Base-by-base conservation (phyloP, 2,113 vertebrate genomes). In the Arvicanthis niloticus region DNA sequence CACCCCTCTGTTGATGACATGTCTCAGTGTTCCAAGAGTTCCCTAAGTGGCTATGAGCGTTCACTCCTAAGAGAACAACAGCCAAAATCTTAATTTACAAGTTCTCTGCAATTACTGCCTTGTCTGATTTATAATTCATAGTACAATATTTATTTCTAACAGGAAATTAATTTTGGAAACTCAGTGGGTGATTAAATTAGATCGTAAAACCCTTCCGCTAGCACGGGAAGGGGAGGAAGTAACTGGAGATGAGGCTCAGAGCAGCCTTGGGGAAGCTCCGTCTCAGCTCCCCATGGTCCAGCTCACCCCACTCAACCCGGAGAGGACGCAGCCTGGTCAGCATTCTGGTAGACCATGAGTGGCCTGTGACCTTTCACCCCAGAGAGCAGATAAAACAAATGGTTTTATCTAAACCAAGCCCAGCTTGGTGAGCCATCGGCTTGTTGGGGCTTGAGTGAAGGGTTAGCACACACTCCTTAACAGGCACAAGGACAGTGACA, bases 81-180 rank as follows among this genome's bases (percentile, higher is more conserved):
- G 89, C 93, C 42, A 7, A 68, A 88, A 84, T 92, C 88, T 90
- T 96, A 91, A 97, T 97, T 96, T 88, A 91, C 91, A 93, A n/a
- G 58, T 88, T 96, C 96, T 92, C 93, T 89, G 88, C 89, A 95
- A 96, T 97, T 97, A 93, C 88, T 21, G 58, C 96, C 94, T 60
- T n/a, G 80, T 96, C 96, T 97, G 97, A 96, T 96, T 98, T 98
- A 96, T 96, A 97, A 97, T 98, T 98, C 97, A 95, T 34, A 81
- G 91, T 92, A 97, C 95, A 96, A 98, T 97, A 96, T 94, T 98
- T 97, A 95, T 94, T 97, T 88, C 95, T 97, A 98, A 97, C 62
- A 97, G 96, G 97, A 97, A 98, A 98, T 97, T 98, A 98, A 97
- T 97, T 98, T 97, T 97, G 97, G 93, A 97, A 98, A 97, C 86